These are phyloP conservation scores for Chrysaora quinquecirrha DNA, from an alignment of 30 jellyfish, hydroid and myxozoan species.

Conservation along the genomic window DNA sequence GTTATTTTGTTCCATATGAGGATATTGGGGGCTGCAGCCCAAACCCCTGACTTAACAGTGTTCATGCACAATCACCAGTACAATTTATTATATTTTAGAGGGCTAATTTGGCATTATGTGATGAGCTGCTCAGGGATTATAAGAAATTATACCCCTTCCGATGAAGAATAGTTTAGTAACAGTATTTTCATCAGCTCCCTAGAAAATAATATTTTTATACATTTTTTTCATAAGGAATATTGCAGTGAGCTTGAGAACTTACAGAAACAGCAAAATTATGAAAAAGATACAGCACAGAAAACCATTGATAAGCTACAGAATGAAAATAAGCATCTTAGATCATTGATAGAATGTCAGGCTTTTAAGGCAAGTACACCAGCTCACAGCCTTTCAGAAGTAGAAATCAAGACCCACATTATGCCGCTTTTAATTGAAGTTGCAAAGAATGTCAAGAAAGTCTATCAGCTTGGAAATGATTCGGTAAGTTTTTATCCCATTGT, in stretches of 20 bases:
- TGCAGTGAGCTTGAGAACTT: slow-evolving; percentile 43
- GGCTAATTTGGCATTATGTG: no score
- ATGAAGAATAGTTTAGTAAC: no score
- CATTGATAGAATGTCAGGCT: neutral
- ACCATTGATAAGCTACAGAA: neutral
- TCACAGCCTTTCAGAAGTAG: neutral
- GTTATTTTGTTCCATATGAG: no score
- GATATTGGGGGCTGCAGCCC: no score
- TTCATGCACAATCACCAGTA: no score
- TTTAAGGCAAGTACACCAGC: neutral
- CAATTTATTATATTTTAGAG: no score
- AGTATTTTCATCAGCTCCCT: no score
- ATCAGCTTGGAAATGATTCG: neutral
- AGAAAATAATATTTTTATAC: no score
- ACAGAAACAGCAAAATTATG: neutral
- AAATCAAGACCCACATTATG: neutral
- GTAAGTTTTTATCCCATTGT: slow-evolving; percentile 1
- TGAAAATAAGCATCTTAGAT: slow-evolving; percentile 1
- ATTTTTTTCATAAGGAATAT: no score
- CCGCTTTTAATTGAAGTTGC: neutral
- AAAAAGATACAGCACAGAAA: slow-evolving; percentile 4
- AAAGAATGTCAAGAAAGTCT: neutral
- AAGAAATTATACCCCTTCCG: no score
- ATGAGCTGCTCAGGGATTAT: no score
- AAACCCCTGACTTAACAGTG: no score